Base-by-base conservation (phyloP, 1,140 invertebrate species). In the Lordiphosa stackelbergi region DNA sequence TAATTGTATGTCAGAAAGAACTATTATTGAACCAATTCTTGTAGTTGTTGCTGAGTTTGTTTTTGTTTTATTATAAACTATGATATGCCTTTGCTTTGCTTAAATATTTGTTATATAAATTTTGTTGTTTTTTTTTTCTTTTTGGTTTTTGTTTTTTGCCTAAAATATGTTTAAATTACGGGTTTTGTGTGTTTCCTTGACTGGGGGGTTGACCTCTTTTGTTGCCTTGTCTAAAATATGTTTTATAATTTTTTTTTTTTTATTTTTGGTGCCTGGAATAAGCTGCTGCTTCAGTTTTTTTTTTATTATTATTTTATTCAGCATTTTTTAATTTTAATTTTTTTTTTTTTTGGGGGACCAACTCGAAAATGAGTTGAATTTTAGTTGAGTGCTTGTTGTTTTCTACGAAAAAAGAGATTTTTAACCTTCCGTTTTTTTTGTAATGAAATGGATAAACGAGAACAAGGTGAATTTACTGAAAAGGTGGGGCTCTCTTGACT, bases 11-110 rank as follows among this genome's bases (percentile, higher is more conserved):
- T 31, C 28, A 57, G 48, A 52, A 35, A 61, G 61, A 31, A 43
- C 36, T 57, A 13, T 28, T 42, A 56, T 46, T 47, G 37, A 63
- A 36, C 22, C 38, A 19, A 4, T 28, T 31, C 28, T 36, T 35
- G 16, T 61, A 24, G 35, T 57, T 53, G 11, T 38, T 22, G 13
- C 31, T 57, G 45, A 11, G 34, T 62, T 46, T 57, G 9, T 43
- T 42, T 36, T 40, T 58, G 34, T 53, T 47, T 69, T 83, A 40
- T 79, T 81, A 83, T 83, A 81, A 83, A 77, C 77, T 81, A 81
- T 81, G 77, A 81, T 81, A 81, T 81, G 77, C 77, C 68, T 81
- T 81, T 24, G 72, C 72, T 81, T 79, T 85, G 73, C 73, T 83
- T 84, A 83, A 83, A 73, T 83, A 84, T 78, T 83, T 77, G 61